Evolutionary conservation across 64 coral and sea anemone species (phyloP).

Genomic region (Stylophora pistillata): DNA sequence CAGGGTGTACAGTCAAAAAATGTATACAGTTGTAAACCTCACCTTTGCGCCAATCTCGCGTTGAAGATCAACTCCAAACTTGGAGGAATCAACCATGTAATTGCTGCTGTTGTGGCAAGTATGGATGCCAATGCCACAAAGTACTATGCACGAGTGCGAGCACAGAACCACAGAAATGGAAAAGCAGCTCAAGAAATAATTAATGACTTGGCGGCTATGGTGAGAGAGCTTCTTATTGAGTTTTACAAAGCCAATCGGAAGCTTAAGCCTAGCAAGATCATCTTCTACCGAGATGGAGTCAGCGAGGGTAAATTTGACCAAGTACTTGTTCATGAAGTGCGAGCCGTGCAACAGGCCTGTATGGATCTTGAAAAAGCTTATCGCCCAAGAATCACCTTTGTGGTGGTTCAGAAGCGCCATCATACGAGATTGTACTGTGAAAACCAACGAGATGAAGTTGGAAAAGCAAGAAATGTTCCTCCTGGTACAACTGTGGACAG

Average conservation of each 20-base stretch:
- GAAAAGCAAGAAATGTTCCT: slow-evolving; percentile 66
- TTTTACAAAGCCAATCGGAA: slow-evolving; percentile 52
- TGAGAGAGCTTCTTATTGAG: slow-evolving; percentile 71
- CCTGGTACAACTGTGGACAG: slow-evolving; percentile 89
- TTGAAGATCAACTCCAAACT: slow-evolving; percentile 90
- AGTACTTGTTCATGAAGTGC: slow-evolving; percentile 73
- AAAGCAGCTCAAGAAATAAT: slow-evolving; percentile 72
- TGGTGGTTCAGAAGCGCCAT: slow-evolving; percentile 89
- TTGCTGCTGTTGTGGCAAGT: slow-evolving; percentile 96
- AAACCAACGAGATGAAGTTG: slow-evolving; percentile 46
- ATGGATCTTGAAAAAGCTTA: slow-evolving; percentile 58
- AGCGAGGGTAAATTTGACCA: slow-evolving; percentile 92
- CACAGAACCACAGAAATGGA: slow-evolving; percentile 37
- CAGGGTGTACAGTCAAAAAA: slow-evolving; percentile 66
- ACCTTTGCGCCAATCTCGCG: slow-evolving; percentile 76
- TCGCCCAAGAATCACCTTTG: slow-evolving; percentile 81
- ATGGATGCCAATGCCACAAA: slow-evolving; percentile 69
- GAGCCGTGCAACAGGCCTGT: slow-evolving; percentile 87
- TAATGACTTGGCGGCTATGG: slow-evolving; percentile 62
- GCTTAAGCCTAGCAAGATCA: slow-evolving; percentile 65
- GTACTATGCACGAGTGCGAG: slow-evolving; percentile 73
- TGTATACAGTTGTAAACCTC: slow-evolving; percentile 26
- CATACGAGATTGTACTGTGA: slow-evolving; percentile 71
- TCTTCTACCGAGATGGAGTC: slow-evolving; percentile 94
- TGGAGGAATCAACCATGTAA: slow-evolving; percentile 80